A percentile compares a stretch with the other conserved stretches of the same genome.
phyloP scores from a whole-genome alignment of 2,797 vertebrate species.

The Tragopan temminckii region DNA sequence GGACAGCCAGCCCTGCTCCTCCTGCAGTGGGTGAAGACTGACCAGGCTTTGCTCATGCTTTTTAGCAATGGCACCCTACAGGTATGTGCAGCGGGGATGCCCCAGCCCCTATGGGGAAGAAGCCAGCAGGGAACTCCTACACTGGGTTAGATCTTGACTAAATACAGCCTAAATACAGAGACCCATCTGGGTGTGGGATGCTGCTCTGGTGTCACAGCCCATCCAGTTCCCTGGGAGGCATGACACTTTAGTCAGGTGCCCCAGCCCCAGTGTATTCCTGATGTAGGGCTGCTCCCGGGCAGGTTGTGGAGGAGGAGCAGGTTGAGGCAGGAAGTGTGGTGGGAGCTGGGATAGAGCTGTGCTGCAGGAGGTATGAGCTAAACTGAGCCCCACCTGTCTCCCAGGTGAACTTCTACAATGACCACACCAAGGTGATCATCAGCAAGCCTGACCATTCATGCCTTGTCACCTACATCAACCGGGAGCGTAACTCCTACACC shows the following conservation, averaged over 20 bases:
- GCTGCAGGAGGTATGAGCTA: background rate
- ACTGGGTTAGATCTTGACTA: background rate
- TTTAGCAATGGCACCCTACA: slow-evolving; percentile 96
- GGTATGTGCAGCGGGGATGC: slow-evolving; percentile 77
- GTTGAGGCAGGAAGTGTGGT: slow-evolving; percentile 27
- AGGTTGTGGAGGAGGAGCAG: slow-evolving; percentile 9
- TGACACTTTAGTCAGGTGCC: background rate
- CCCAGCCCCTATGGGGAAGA: background rate
- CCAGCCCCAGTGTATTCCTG: background rate
- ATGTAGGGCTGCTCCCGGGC: background rate
- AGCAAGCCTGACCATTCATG: slow-evolving; percentile 90
- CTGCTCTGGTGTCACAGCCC: background rate
- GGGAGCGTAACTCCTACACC: slow-evolving; percentile 91
- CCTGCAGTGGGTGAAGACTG: slow-evolving; percentile 97
- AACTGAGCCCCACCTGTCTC: slow-evolving; percentile 16
- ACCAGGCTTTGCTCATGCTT: slow-evolving; percentile 96
- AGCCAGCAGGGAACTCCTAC: background rate
- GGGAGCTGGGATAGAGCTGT: background rate
- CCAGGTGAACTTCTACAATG: slow-evolving; percentile 97
- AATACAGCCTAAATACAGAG: background rate
- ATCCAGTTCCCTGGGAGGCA: background rate
- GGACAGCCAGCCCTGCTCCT: slow-evolving; percentile 84
- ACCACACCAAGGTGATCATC: slow-evolving; percentile 98
- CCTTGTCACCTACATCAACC: slow-evolving; percentile 95
- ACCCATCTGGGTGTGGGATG: background rate